Evolutionary conservation across 2,888 invertebrate genomes (phyloP).

Genomic region (Aspidapion aeneum): DNA sequence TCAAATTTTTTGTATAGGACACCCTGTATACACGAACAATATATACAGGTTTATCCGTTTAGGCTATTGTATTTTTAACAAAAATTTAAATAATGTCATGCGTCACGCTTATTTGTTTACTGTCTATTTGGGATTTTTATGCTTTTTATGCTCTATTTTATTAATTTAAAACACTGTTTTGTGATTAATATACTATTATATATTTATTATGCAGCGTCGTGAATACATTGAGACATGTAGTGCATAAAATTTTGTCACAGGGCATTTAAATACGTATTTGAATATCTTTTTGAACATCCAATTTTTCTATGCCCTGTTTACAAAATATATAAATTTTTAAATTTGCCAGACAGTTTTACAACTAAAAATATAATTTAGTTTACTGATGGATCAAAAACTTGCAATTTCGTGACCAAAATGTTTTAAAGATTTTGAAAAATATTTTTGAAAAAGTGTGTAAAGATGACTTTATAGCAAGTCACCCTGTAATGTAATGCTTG

Average conservation of each 20-base stretch:
- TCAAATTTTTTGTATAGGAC: slow-evolving; percentile 48
- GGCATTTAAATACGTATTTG: no score
- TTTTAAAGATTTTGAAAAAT: not conserved
- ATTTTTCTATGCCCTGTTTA: no score
- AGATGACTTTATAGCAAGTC: not conserved
- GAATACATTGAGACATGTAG: no score
- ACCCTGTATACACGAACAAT: slow-evolving; percentile 30
- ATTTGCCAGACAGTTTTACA: no score
- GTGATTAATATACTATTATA: not conserved
- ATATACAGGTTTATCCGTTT: slow-evolving; percentile 42
- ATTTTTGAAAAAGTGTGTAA: not conserved
- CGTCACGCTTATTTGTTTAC: slow-evolving; percentile 27
- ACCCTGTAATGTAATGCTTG: no score
- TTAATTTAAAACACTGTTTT: not conserved
- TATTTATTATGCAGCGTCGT: not conserved
- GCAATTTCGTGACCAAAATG: slow-evolving; percentile 1
- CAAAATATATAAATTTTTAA: no score
- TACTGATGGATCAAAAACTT: not conserved
- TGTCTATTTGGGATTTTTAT: slow-evolving; percentile 31
- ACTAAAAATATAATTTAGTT: no score
- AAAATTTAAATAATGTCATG: slow-evolving; percentile 32
- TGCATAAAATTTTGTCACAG: no score
- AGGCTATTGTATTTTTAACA: slow-evolving; percentile 47
- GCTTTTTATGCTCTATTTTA: slow-evolving; percentile 30
- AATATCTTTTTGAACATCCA: no score